phyloP scores from a whole-genome alignment of 2,113 vertebrate species.

The Boulengeromyrus knoepffleri region DNA sequence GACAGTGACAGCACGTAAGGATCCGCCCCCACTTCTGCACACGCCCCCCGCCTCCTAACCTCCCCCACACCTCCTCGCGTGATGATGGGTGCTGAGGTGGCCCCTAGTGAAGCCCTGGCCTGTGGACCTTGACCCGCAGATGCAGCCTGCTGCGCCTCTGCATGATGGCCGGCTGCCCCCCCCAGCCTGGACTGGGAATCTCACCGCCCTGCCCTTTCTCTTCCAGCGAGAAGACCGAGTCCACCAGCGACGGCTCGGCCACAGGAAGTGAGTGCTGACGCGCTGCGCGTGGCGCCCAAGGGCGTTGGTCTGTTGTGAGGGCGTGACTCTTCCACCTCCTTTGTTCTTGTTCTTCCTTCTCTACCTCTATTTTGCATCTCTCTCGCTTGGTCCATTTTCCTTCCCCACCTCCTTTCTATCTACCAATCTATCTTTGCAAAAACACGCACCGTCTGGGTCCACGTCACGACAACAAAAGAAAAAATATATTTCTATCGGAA shows the following conservation, averaged over 20 bases:
- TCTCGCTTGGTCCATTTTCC: background rate
- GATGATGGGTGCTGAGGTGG: background rate
- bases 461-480: background rate
- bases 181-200: slow-evolving; percentile 36
- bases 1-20: slow-evolving; percentile 82
- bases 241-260: slow-evolving; percentile 78
- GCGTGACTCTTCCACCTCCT: background rate
- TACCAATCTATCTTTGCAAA: background rate
- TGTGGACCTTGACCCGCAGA: slow-evolving; percentile 63
- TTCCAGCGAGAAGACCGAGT: slow-evolving; percentile 85
- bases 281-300: slow-evolving; percentile 6
- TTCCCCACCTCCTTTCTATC: background rate
- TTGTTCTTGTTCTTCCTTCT: background rate
- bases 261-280: slow-evolving; percentile 60
- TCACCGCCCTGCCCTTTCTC: slow-evolving; percentile 32
- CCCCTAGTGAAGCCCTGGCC: slow-evolving; percentile 15
- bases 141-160: slow-evolving; percentile 74
- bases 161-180: slow-evolving; percentile 71
- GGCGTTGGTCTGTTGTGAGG: background rate
- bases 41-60: background rate
- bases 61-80: background rate
- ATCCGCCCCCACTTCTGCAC: slow-evolving; percentile 12
- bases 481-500: background rate
- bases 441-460: background rate
- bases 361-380: background rate